These are phyloP conservation scores for Busseola fusca DNA, from an alignment of 2,888 invertebrate species.

Conservation along the genomic window DNA sequence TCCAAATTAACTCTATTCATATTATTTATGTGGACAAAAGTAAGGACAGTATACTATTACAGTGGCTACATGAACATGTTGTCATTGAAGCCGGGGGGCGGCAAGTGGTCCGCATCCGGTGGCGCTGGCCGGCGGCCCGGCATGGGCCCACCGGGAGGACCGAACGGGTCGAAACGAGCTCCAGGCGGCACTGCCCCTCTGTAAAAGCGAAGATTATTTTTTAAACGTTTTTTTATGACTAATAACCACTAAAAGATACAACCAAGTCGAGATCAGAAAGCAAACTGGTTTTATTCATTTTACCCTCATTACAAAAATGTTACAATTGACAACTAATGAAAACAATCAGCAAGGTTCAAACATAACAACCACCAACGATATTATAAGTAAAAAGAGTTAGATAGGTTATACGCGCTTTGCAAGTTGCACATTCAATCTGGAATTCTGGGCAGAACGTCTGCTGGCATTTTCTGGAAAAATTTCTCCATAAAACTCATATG, in stretches of 20 bases:
- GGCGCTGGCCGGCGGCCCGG: conserved; percentile 82
- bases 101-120: conserved; percentile 93
- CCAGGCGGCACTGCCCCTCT: conserved; percentile 92
- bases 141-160: conserved; percentile 90
- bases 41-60: conserved; percentile 32
- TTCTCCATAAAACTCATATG: no score
- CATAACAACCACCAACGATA: background rate
- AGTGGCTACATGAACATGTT: conserved; percentile 92
- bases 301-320: no score
- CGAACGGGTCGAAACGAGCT: conserved; percentile 95
- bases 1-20: conserved; percentile 58
- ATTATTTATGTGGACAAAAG: conserved; percentile 50
- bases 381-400: background rate
- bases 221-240: background rate
- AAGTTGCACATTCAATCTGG: background rate
- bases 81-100: conserved; percentile 93
- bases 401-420: background rate
- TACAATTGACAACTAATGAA: no score
- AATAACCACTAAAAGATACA: no score
- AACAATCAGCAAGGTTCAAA: no score
- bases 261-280: no score
- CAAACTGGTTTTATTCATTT: no score
- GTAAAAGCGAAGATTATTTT: conserved; percentile 27
- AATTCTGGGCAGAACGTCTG: background rate
- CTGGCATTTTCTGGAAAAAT: no score